Conservation (phyloP, 2,797 vertebrate genomes). For the Apogon talboti region DNA sequence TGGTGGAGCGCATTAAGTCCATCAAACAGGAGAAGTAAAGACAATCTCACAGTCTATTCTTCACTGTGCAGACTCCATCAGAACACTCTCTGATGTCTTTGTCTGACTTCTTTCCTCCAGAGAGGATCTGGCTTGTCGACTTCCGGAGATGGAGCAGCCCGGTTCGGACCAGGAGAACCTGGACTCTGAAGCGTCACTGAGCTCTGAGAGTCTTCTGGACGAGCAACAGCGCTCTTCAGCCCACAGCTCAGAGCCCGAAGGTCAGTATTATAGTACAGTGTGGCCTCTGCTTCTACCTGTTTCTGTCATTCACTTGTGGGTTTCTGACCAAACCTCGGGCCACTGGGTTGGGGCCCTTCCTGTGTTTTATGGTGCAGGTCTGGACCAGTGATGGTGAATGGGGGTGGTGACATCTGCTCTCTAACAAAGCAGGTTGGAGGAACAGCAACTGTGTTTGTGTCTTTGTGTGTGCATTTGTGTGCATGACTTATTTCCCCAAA, state of each 20-base stretch:
- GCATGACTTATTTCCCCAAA: not conserved
- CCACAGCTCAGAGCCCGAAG: slow-evolving; percentile 85
- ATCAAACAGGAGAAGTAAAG: slow-evolving; percentile 97
- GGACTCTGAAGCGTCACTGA: slow-evolving; percentile 93
- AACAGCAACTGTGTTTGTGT: slow-evolving; percentile 65
- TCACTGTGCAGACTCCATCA: fast-evolving
- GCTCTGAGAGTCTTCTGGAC: slow-evolving; percentile 95
- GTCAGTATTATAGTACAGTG: slow-evolving; percentile 89
- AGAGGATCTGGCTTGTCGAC: slow-evolving; percentile 93
- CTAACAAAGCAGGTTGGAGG: slow-evolving; percentile 82
- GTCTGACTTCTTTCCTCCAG: slow-evolving; percentile 68
- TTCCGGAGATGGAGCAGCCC: slow-evolving; percentile 95
- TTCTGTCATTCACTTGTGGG: slow-evolving; percentile 66
- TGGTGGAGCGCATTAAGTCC: slow-evolving; percentile 93
- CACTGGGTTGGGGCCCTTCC: slow-evolving; percentile 72
- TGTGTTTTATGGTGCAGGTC: slow-evolving; percentile 85
- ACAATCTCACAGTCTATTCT: not conserved
- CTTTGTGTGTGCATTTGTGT: slow-evolving; percentile 48
- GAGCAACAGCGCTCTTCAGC: slow-evolving; percentile 82
- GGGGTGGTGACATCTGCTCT: slow-evolving; percentile 81
- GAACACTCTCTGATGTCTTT: not conserved
- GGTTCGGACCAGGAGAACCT: slow-evolving; percentile 96
- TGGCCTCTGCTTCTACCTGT: slow-evolving; percentile 37
- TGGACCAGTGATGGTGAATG: slow-evolving; percentile 82
- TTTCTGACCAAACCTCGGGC: slow-evolving; percentile 76